Base-by-base conservation (phyloP, 2,888 invertebrate genomes). In the Hydrotaea cyrtoneurina region DNA sequence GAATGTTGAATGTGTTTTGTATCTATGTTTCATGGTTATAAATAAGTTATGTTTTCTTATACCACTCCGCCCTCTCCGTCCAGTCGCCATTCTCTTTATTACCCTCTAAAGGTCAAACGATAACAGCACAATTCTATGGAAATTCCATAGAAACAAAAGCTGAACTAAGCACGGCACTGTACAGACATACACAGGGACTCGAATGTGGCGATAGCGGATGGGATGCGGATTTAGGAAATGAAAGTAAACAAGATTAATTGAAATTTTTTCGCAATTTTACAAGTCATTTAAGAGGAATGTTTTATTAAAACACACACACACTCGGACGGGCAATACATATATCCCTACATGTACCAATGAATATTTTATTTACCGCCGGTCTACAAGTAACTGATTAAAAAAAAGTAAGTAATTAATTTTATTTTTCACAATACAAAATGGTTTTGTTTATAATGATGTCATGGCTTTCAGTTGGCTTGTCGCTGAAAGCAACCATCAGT, bases 191-290 rank as follows among this genome's bases (percentile, higher is more conserved):
- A 17, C n/a, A 53, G 7, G 21, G 5, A 55, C 11, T 4, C 0
- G 21, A 1, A 11, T 21, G 17, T 17, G 36, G 43, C 19, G 64
- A 11, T n/a, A 7, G 7, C 55, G 55, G n/a, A 55, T 21, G 55
- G 55, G 55, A 55, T 21, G 2, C 15, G 26, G 39, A 11, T 39
- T 17, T 23, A 39, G 39, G 23, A 43, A 69, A 69, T 69, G 69
- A 46, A 43, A 23, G 46, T 23, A 69, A 46, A 43, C 17, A 80
- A 84, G 83, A 84, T 84, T 84, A 84, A 80, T 84, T 80, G 83
- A 80, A 78, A 74, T 46, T 15, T 74, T 53, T 77, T 77, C 69
- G 46, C 73, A 84, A 78, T 80, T 83, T 74, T 80, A 53, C 80
- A 46, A 74, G 78, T 77, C 66, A 83, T 77, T 77, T 77, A 50